phyloP scores from a whole-genome alignment of 1,140 invertebrate species.

The Caenorhabditis elegans region DNA sequence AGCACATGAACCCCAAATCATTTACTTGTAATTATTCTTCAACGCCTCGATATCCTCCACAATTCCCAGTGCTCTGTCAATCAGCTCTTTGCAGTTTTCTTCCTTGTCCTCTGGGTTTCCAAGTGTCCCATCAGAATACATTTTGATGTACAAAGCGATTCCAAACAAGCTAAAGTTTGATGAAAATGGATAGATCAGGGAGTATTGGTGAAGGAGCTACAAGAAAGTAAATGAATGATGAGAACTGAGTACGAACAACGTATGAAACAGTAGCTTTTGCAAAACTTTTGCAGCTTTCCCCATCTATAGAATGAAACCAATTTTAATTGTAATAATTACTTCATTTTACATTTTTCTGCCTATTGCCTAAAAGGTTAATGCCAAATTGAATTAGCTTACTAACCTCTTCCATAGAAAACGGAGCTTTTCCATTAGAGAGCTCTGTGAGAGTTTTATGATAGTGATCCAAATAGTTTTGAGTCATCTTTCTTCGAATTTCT shows the following conservation, averaged over 20 bases:
- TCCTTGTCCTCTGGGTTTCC: not conserved
- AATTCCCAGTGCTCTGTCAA: not conserved
- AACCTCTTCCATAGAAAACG: not conserved
- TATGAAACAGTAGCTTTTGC: no score
- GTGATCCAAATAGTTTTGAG: not conserved
- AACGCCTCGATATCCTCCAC: not conserved
- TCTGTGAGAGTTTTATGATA: not conserved
- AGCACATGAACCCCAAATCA: no score
- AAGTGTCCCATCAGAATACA: not conserved
- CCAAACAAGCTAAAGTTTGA: not conserved
- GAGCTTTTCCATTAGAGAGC: not conserved
- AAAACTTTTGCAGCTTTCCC: no score
- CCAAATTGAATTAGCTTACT: no score
- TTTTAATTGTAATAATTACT: not conserved
- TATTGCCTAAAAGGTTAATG: no score
- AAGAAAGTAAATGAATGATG: no score
- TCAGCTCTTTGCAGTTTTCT: not conserved
- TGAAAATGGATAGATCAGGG: not conserved
- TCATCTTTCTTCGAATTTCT: not conserved
- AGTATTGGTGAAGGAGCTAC: not conserved
- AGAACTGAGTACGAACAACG: no score
- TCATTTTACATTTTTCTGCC: no score
- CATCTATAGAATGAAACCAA: no score
- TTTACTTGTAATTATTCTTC: not conserved
- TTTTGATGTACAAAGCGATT: not conserved